Evolutionary conservation across 2,797 vertebrate species (phyloP), one percentile per base, ranked within the genome.

Genomic region (Epinephelus coioides): DNA sequence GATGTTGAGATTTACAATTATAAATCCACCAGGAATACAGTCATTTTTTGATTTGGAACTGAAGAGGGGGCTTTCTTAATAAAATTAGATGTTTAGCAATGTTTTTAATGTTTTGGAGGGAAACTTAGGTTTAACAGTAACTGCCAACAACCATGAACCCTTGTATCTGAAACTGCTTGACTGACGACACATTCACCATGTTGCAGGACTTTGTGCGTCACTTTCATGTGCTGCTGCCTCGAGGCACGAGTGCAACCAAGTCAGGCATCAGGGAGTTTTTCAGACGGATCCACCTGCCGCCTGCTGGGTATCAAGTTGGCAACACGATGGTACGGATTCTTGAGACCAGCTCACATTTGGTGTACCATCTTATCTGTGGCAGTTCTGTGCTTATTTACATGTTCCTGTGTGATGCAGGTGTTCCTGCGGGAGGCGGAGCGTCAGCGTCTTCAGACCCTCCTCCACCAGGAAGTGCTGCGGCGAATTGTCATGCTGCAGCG

Each of bases 291-390:
- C 95, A 97, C 92, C 94, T 97, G 1, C 87, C 90, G 49, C 94
- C 96, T 19, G 95, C 97, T 55, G 97, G 95, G 54, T 99, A 97
- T 78, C 98, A 99, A 98, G 97, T 99, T 85, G 98, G 98, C 76
- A 96, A 95, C 93, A 97, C 97, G 0, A 99, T 96, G 98, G 98
- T 99, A 95, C 78, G 56, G 8, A 44, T 12, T 18, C 15, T n/a
- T 10, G 3, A 69, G 65, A 49, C 13, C 50, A 9, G 2, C 7
- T 40, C 7, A 12, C 19, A 23, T 3, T 17, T 9, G 15, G 0
- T 49, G 14, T 0, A 3, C 10, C 12, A 1, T 78, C n/a, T 59
- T 0, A 0, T 9, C 43, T 34, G 15, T 17, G 8, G 3, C 17
- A 38, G 50, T 1, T 1, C 23, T 18, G 1, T 9, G 5, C 15